Conservation (phyloP, 2,113 vertebrate species). For the Turnix velox region DNA sequence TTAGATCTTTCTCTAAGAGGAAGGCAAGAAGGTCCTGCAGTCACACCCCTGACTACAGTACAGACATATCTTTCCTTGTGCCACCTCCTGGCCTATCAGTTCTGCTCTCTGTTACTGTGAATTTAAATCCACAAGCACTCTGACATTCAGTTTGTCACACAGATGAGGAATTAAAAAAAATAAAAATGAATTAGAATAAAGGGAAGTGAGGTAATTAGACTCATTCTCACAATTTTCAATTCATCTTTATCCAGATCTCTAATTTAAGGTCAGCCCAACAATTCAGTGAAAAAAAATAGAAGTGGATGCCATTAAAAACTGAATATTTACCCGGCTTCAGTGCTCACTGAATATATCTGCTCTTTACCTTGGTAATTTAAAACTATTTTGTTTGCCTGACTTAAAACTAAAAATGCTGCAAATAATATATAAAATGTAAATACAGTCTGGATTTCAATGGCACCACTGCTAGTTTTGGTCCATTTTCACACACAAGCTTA, state of each 20-base stretch:
- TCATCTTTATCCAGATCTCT: slow-evolving; percentile 52
- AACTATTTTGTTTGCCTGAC: neutral
- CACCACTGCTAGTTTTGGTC: neutral
- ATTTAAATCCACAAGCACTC: neutral
- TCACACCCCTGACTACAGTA: neutral
- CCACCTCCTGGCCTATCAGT: neutral
- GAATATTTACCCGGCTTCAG: slow-evolving; percentile 47
- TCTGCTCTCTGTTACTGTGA: neutral
- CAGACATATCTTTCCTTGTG: neutral
- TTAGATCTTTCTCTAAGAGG: neutral
- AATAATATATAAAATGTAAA: neutral
- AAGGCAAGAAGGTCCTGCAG: neutral
- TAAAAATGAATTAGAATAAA: slow-evolving; percentile 34
- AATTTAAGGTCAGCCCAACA: slow-evolving; percentile 60
- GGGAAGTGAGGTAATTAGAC: slow-evolving; percentile 32
- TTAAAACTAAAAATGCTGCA: neutral
- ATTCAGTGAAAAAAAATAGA: slow-evolving; percentile 54
- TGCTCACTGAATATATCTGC: neutral
- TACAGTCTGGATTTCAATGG: neutral
- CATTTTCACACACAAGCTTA: neutral
- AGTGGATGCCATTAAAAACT: slow-evolving; percentile 49
- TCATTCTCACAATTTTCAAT: slow-evolving; percentile 47
- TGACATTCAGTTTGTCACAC: slow-evolving; percentile 6
- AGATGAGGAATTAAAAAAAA: slow-evolving; percentile 28
- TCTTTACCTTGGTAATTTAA: neutral